Evolutionary conservation across 2,888 invertebrate genomes (phyloP).

Genomic region (Lithophane semibrunnea): DNA sequence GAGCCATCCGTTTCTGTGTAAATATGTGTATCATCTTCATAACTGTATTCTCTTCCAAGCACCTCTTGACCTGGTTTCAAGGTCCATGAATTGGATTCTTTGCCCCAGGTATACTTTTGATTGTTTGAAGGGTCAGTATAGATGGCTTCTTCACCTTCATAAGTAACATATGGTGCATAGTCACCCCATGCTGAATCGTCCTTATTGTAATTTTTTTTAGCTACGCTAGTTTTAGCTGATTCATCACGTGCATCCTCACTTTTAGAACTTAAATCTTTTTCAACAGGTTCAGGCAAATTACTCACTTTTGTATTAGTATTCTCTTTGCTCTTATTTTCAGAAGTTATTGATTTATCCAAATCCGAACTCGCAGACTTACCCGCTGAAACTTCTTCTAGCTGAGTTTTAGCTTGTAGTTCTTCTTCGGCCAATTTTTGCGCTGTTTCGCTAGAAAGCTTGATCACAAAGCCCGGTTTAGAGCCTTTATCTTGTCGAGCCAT

Average conservation of each 20-base stretch:
- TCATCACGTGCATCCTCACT: slow-evolving; percentile 6
- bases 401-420: slow-evolving; percentile 72
- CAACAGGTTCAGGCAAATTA: slow-evolving; percentile 20
- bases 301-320: slow-evolving; percentile 24
- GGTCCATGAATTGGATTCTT: slow-evolving; percentile 88
- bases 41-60: slow-evolving; percentile 90
- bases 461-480: slow-evolving; percentile 84
- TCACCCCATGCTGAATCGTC: slow-evolving; percentile 78
- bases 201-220: slow-evolving; percentile 21
- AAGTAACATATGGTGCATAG: slow-evolving; percentile 92
- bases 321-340: slow-evolving; percentile 24
- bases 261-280: slow-evolving; percentile 22
- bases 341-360: slow-evolving; percentile 12
- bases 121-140: slow-evolving; percentile 94
- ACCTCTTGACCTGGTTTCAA: slow-evolving; percentile 78
- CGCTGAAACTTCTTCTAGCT: slow-evolving; percentile 37
- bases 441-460: slow-evolving; percentile 87
- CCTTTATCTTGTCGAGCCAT: slow-evolving; percentile 81
- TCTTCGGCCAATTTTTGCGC: slow-evolving; percentile 86
- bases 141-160: slow-evolving; percentile 93
- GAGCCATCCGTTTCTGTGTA: slow-evolving; percentile 97
- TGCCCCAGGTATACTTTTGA: slow-evolving; percentile 92
- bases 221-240: slow-evolving; percentile 8
- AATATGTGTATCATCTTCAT: slow-evolving; percentile 94
- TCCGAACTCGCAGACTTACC: slow-evolving; percentile 30